Percentiles rank a stretch among this genome's conserved stretches.
These are phyloP conservation scores for Eretmocerus hayati DNA, from an alignment of 2,888 invertebrate species.

Conservation along the genomic window DNA sequence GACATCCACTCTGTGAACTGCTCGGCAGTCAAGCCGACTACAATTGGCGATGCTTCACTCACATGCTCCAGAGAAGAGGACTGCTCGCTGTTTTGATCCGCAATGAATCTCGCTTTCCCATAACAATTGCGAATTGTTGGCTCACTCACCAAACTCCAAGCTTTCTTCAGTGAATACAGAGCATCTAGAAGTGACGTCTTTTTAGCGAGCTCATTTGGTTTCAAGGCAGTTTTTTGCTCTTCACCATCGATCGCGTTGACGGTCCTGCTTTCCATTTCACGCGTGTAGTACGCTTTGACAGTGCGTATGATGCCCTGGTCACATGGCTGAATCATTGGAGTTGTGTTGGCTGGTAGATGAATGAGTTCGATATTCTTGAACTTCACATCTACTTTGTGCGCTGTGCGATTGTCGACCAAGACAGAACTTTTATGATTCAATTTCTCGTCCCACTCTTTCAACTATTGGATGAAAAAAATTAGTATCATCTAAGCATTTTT, in stretches of 20 bases:
- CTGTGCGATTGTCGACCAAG: not conserved
- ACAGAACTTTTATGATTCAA: not conserved
- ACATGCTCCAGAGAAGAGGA: too few species aligned
- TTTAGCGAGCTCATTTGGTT: not conserved
- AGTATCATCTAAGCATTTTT: not conserved
- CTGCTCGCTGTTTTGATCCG: too few species aligned
- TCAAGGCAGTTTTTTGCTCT: not conserved
- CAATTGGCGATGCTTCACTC: too few species aligned
- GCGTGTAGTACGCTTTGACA: not conserved
- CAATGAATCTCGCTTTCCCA: not conserved
- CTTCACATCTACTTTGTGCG: not conserved
- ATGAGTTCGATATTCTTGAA: not conserved
- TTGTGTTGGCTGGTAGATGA: constrained; percentile 1
- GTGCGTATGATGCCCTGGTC: constrained; percentile 1
- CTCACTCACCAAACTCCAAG: not conserved
- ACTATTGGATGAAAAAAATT: not conserved
- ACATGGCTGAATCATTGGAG: not conserved
- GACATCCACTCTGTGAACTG: too few species aligned
- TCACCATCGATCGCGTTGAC: not conserved
- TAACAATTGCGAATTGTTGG: not conserved
- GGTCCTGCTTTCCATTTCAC: not conserved
- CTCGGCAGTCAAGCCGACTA: too few species aligned
- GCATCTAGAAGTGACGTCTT: not conserved
- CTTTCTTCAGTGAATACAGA: not conserved
- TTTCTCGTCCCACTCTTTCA: not conserved